Base-by-base conservation (phyloP, 2,888 invertebrate species). In the Aphodius sticticus region DNA sequence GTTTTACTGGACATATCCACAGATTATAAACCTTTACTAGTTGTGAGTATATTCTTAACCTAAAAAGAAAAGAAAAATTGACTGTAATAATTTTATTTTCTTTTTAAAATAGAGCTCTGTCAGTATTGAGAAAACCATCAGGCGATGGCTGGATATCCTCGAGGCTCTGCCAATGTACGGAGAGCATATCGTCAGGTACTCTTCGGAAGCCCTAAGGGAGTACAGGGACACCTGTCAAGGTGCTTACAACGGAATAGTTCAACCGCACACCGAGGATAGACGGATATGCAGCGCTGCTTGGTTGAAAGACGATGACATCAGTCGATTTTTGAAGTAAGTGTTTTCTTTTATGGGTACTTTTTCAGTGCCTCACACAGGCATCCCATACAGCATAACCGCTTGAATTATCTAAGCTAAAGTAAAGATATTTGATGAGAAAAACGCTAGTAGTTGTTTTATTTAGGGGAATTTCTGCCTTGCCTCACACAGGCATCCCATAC, bases 221-320 rank as follows among this genome's bases (percentile, higher is more conserved):
- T 96, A 96, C 88, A 91, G 93, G 16, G 95, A 95, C 84, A 94
- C 93, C 12, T 95, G 95, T 85, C 92, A 93, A 83, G 91, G 92
- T 0, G 94, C 95, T 0, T 96, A 96, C 88, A 91, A 93, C 81
- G 93, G 93, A 72, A 94, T 95, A 81, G 95, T 95, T 0, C 95
- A 95, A 86, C 93, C 94, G 0, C 95, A 95, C 85, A 92, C 94
- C 0, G 95, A 96, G 86, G 95, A 96, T 85, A 92, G 94, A 84
- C 90, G 94, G 81, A 94, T 96, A 80, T 95, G 96, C 84, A 96
- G 95, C 85, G 95, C 96, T 0, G 93, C 94, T 12, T 97, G 98
- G 98, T 92, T 98, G 0, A 96, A 96, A 84, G 98, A 99, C 89
- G 97, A 97, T 85, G 98, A 99, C 87, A 98, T 99, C 81, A 97